A percentile compares a stretch with the other conserved stretches of the same genome.
phyloP scores from a whole-genome alignment of 1,140 invertebrate genomes.

The Plodia interpunctella region DNA sequence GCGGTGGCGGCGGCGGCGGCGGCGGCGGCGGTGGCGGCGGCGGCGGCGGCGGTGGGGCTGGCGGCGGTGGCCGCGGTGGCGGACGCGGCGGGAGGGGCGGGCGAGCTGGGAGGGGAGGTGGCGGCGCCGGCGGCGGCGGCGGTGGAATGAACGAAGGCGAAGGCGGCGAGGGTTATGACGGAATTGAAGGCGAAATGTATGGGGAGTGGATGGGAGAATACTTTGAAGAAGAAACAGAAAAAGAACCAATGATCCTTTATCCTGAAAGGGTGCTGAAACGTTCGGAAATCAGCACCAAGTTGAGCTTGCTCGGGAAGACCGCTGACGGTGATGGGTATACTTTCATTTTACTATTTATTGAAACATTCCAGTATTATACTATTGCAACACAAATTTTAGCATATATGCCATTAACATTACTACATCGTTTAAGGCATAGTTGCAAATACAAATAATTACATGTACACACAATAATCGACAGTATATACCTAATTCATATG shows the following conservation, averaged over 20 bases:
- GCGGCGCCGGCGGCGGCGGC: neutral
- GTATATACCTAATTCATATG: too few species aligned
- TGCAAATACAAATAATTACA: too few species aligned
- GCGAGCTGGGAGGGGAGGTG: neutral
- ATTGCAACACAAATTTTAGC: too few species aligned
- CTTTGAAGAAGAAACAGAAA: constrained; percentile 21
- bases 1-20: too few species aligned
- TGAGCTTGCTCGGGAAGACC: constrained; percentile 61
- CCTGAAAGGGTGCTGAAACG: constrained; percentile 34
- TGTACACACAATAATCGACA: too few species aligned
- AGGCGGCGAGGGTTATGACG: neutral
- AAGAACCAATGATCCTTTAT: constrained; percentile 17
- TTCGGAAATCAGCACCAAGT: constrained; percentile 52
- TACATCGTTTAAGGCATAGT: too few species aligned
- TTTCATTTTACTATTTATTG: too few species aligned
- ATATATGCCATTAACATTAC: too few species aligned
- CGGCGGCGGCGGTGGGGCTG: neutral
- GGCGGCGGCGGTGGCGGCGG: too few species aligned
- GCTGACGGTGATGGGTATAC: constrained; percentile 59
- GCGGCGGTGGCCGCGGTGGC: neutral
- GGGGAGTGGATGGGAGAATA: constrained; percentile 20
- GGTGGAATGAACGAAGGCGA: neutral
- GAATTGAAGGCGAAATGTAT: neutral
- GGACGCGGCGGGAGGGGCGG: too few species aligned
- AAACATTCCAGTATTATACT: too few species aligned